Conservation (phyloP, 2,113 vertebrate genomes). For the Siniperca chuatsi region DNA sequence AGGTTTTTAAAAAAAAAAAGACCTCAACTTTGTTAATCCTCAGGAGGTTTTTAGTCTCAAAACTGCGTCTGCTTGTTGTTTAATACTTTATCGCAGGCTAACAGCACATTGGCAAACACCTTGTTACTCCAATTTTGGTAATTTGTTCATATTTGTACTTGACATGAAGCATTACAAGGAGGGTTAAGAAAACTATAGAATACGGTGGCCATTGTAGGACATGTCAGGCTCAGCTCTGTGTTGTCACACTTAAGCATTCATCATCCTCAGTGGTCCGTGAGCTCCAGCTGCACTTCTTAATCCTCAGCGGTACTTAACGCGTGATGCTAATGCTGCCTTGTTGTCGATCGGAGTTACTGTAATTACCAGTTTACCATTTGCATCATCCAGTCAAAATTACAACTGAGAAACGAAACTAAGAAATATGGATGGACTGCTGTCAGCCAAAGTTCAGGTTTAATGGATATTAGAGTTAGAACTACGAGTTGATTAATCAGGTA, state of each 20-base stretch:
- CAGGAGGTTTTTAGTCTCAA: slow-evolving; percentile 27
- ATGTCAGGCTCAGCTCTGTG: not conserved
- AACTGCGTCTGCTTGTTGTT: slow-evolving; percentile 6
- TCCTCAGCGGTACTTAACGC: too few relatives aligned
- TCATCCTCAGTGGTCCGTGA: not conserved
- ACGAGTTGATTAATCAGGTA: too few relatives aligned
- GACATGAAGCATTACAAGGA: not conserved
- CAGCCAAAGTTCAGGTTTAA: not conserved
- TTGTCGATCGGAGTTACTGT: not conserved
- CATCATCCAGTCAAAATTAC: not conserved
- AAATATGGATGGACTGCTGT: not conserved
- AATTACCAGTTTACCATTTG: too few relatives aligned
- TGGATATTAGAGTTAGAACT: too few relatives aligned
- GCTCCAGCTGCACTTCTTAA: not conserved
- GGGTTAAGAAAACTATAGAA: not conserved
- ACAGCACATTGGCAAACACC: not conserved
- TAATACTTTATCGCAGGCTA: not conserved
- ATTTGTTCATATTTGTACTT: not conserved
- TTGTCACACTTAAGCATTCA: not conserved
- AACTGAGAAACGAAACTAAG: not conserved
- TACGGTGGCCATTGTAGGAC: not conserved
- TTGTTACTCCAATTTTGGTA: not conserved
- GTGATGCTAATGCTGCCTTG: not conserved
- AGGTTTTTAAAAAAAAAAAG: not conserved
- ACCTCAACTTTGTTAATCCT: slow-evolving; percentile 18